Evolutionary conservation across 1,140 invertebrate species (phyloP).

Genomic region (Cyphomyrmex costatus): DNA sequence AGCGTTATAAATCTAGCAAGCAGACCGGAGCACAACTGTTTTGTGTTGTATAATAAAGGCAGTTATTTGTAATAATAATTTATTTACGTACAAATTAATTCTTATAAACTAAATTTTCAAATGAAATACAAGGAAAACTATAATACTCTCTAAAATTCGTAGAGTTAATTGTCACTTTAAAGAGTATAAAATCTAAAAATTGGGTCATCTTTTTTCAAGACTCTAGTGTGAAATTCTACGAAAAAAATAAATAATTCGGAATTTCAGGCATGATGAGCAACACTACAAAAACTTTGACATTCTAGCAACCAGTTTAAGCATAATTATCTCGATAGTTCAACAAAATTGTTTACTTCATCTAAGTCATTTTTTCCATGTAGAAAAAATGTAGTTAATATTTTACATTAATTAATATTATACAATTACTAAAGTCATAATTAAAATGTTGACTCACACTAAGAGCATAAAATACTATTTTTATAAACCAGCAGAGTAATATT

Average conservation of each 20-base stretch:
- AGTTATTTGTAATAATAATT: constrained; percentile 15
- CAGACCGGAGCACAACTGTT: background rate
- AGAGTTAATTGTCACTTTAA: too few species aligned
- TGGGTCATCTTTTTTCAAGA: too few species aligned
- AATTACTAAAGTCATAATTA: background rate
- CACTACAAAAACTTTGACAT: too few species aligned
- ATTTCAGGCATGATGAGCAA: too few species aligned
- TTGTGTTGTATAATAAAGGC: background rate
- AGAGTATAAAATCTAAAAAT: too few species aligned
- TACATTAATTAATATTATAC: background rate
- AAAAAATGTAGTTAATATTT: background rate
- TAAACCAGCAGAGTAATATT: constrained; percentile 10
- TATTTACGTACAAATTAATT: background rate
- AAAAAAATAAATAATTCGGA: too few species aligned
- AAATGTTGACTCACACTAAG: background rate
- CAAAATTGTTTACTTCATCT: too few species aligned
- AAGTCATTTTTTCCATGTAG: background rate
- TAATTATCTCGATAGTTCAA: too few species aligned
- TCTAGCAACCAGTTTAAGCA: too few species aligned
- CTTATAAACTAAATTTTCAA: background rate
- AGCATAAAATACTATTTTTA: background rate
- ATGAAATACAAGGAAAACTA: background rate
- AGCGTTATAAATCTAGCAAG: constrained; percentile 47
- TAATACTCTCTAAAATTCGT: too few species aligned
- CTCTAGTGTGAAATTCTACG: too few species aligned